These are phyloP conservation scores for Drosophila biarmipes DNA, from an alignment of 1,140 invertebrate genomes.

Conservation along the genomic window DNA sequence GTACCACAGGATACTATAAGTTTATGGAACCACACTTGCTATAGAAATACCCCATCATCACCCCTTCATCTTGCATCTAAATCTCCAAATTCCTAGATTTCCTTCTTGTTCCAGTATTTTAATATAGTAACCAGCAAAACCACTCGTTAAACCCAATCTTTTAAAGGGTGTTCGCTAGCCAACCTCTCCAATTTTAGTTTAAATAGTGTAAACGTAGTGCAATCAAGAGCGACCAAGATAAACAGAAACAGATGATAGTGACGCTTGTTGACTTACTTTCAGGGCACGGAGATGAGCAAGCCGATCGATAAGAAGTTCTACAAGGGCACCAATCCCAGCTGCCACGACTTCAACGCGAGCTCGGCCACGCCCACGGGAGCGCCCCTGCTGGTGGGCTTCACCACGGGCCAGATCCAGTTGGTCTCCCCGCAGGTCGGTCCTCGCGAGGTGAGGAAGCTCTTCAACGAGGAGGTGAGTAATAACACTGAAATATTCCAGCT, in stretches of 20 bases:
- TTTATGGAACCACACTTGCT: too few relatives aligned
- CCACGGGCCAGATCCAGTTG: slow-evolving; percentile 98
- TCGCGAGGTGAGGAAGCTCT: slow-evolving; percentile 97
- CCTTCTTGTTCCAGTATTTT: background rate
- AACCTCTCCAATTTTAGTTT: background rate
- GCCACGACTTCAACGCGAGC: slow-evolving; percentile 98
- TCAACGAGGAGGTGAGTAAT: slow-evolving; percentile 96
- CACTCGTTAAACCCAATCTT: background rate
- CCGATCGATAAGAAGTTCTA: slow-evolving; percentile 99
- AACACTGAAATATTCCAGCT: background rate
- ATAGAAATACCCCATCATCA: too few relatives aligned
- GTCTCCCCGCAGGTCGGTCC: slow-evolving; percentile 98
- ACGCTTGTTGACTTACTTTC: slow-evolving; percentile 29
- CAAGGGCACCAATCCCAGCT: slow-evolving; percentile 99
- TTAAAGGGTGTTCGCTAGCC: background rate
- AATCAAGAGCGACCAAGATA: slow-evolving; percentile 11
- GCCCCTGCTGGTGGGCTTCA: slow-evolving; percentile 97
- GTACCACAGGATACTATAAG: too few relatives aligned
- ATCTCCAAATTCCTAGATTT: background rate
- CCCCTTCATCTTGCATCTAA: too few relatives aligned
- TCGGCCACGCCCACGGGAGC: slow-evolving; percentile 93
- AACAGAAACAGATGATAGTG: slow-evolving; percentile 20
- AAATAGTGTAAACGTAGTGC: slow-evolving; percentile 13
- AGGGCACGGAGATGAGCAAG: slow-evolving; percentile 97
- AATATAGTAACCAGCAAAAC: background rate